Evolutionary conservation across 1,140 invertebrate species (phyloP), one percentile per base, ranked within the genome.

Genomic region (Apolygus lucorum): DNA sequence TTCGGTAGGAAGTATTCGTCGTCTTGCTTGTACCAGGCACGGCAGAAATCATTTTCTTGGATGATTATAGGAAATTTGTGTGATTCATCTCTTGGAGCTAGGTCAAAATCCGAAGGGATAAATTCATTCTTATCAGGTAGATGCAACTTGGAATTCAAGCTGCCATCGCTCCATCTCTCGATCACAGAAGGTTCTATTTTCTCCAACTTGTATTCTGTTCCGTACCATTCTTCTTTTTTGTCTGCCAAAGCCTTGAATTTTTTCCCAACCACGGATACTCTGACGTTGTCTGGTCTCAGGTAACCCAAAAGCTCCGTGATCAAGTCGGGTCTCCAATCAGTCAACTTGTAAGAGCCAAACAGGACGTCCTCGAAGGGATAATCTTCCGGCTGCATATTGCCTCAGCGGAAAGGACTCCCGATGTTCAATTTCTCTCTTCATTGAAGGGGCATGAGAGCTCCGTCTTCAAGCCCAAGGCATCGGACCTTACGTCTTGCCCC

Each of bases 21-120:
- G 80, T 99, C 96, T 79, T 96, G 92, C 77, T 96, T 95, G 79
- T 89, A 96, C 96, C 96, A 99, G 0, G 95, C 80, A 73, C 93
- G 82, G 71, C 89, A 83, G 54, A 93, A 80, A 0, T 87, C 82
- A 4, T 87, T 90, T 74, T 97, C 92, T 78, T 89, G 83, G 63
- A 95, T 85, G 70, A 95, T 89, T 8, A 78, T 74, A 0, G 93
- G 93, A 78, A 14, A 59, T 24, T 59, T 59, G 54, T 22, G 8
- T 21, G 8, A n/a, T n/a, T 84, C 78, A 63, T 90, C 86, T 1
- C 82, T 77, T 0, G 84, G 77, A 72, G 88, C 86, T n/a, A 96
- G 79, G 69, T 90, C 86, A 79, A 98, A 94, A 74, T 88, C 83
- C 0, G 85, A 85, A 0, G 96, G 90, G 77, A 99, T 95, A 80